phyloP scores from a whole-genome alignment of 2,797 vertebrate species.

The Lepilemur ruficaudatus region DNA sequence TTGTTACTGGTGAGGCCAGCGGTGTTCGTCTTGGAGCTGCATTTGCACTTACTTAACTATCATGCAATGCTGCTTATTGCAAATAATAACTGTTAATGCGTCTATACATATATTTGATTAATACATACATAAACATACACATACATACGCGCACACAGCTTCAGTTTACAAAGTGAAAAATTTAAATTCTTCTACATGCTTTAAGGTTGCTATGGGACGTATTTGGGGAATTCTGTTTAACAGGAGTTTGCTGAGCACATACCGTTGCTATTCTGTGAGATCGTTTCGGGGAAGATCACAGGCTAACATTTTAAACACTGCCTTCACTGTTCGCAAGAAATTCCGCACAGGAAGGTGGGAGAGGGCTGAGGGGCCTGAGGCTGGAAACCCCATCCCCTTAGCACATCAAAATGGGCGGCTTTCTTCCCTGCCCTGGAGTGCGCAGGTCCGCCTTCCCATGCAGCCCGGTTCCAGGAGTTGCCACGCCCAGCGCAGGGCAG shows the following conservation, averaged over 20 bases:
- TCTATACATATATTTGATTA: neutral
- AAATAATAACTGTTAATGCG: neutral
- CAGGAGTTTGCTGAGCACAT: neutral
- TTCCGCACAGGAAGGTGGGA: neutral
- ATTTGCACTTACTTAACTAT: neutral
- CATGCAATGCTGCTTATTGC: no score
- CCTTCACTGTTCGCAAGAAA: neutral
- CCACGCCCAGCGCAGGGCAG: neutral
- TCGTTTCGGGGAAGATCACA: rapidly evolving
- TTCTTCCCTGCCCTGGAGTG: neutral
- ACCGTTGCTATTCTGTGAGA: neutral
- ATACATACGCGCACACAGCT: no score
- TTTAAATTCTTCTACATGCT: neutral
- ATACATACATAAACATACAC: neutral
- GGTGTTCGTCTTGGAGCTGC: no score
- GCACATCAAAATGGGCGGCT: neutral
- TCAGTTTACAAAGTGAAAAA: no score
- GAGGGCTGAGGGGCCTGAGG: neutral
- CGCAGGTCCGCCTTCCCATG: neutral
- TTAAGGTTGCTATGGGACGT: no score
- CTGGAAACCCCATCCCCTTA: neutral
- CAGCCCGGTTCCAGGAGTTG: neutral
- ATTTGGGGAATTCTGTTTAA: neutral
- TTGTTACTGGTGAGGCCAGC: no score
- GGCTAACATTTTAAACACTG: neutral